Percentiles rank a stretch among this genome's conserved stretches.
Evolutionary conservation across 2,113 vertebrate genomes (phyloP).

Genomic region (Percina caprodes): DNA sequence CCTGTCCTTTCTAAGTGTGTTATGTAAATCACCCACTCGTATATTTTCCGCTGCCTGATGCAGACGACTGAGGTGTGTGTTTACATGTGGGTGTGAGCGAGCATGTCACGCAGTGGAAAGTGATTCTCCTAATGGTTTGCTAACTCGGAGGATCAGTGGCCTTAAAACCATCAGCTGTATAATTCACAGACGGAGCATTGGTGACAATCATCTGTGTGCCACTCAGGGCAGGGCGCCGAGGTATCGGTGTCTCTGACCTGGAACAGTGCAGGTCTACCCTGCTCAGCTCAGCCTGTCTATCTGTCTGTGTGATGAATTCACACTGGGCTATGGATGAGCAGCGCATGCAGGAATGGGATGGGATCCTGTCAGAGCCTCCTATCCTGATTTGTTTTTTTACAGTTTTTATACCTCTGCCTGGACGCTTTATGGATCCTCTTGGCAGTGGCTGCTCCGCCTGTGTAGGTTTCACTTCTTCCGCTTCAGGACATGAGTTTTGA

Average conservation of each 20-base stretch:
- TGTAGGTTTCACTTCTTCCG: slow-evolving; percentile 30
- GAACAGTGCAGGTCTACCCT: slow-evolving; percentile 34
- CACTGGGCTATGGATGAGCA: slow-evolving; percentile 51
- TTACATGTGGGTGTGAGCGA: slow-evolving; percentile 52
- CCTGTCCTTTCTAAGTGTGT: slow-evolving; percentile 51
- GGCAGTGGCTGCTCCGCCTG: slow-evolving; percentile 20
- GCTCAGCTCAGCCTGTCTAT: slow-evolving; percentile 16
- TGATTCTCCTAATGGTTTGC: slow-evolving; percentile 63
- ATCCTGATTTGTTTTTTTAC: slow-evolving; percentile 40
- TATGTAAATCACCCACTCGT: slow-evolving; percentile 55
- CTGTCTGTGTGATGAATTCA: slow-evolving; percentile 60
- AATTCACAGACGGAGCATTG: slow-evolving; percentile 52
- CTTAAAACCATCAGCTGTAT: slow-evolving; percentile 59
- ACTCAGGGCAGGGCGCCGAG: slow-evolving; percentile 36
- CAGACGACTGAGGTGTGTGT: slow-evolving; percentile 56
- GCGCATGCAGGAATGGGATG: slow-evolving; percentile 42
- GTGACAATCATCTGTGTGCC: slow-evolving; percentile 62
- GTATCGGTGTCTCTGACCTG: slow-evolving; percentile 67
- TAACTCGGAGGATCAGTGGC: slow-evolving; percentile 62
- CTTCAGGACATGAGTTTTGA: slow-evolving; percentile 9
- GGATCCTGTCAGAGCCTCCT: slow-evolving; percentile 43
- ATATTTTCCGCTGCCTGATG: slow-evolving; percentile 40
- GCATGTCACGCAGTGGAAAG: slow-evolving; percentile 56
- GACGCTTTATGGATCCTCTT: slow-evolving; percentile 31
- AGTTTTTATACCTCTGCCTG: slow-evolving; percentile 28